Conservation (phyloP, 2,888 invertebrate genomes). For the Ennomos erosarius region DNA sequence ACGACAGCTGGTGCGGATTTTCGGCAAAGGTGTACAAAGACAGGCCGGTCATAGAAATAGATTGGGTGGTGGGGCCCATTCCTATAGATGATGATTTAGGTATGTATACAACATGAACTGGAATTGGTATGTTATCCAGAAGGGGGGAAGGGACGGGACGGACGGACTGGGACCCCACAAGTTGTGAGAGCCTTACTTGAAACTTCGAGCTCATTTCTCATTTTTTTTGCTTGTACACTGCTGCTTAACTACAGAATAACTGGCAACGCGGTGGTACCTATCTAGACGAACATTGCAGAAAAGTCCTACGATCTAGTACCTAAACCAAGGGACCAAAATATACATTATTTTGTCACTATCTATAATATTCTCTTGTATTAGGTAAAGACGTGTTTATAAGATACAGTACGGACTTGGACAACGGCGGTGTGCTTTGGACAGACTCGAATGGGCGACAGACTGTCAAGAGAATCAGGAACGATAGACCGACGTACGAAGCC, state of each 20-base stretch:
- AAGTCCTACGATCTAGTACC: no score
- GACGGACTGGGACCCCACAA: no score
- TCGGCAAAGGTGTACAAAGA: constrained; percentile 88
- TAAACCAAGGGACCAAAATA: no score
- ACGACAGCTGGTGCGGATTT: constrained; percentile 89
- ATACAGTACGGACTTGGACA: constrained; percentile 87
- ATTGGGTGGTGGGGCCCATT: constrained; percentile 93
- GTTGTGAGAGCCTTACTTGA: no score
- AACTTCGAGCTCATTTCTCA: no score
- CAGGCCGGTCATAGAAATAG: constrained; percentile 87
- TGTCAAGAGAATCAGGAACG: constrained; percentile 87
- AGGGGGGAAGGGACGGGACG: no score
- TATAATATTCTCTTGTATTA: background rate
- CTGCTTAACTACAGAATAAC: no score
- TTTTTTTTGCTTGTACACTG: no score
- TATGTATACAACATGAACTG: constrained; percentile 24
- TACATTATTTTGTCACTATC: no score
- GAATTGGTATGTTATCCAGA: no score
- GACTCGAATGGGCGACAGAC: constrained; percentile 97
- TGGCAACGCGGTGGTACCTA: no score
- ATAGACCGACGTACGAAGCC: constrained; percentile 51
- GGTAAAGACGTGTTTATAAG: constrained; percentile 89
- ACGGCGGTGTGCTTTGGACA: constrained; percentile 91
- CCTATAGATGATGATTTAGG: constrained; percentile 87
- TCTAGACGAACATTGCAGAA: no score